A percentile compares a stretch with the other conserved stretches of the same genome.
Conservation (phyloP, 2,888 invertebrate genomes). For the Lochmaea crataegi region DNA sequence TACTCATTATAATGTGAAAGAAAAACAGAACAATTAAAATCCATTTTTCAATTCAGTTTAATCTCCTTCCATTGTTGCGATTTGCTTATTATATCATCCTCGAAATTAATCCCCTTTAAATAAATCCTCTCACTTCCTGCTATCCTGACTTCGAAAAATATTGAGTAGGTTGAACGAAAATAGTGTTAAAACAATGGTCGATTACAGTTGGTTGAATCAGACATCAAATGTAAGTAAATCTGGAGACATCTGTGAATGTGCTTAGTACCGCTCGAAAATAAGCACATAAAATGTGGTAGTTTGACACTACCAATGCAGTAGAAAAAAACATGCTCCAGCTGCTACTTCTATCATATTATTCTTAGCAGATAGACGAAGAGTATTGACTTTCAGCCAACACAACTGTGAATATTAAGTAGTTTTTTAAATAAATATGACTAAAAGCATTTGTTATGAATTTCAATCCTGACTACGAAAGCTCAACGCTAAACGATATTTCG, state of each 20-base stretch:
- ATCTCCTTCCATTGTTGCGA: too few relatives aligned
- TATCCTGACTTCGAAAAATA: neutral
- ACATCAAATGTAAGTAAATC: conserved; percentile 48
- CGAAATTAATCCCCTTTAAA: neutral
- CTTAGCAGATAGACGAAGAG: conserved; percentile 24
- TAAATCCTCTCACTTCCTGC: neutral
- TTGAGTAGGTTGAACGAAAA: conserved; percentile 40
- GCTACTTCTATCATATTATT: conserved; percentile 52
- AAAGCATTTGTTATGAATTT: too few relatives aligned
- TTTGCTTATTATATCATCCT: too few relatives aligned
- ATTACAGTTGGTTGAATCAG: conserved; percentile 52
- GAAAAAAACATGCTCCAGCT: conserved; percentile 53
- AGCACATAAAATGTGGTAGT: conserved; percentile 60
- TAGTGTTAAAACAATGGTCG: conserved; percentile 52
- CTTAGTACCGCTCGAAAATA: conserved; percentile 59
- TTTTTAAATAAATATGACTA: too few relatives aligned
- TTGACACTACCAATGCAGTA: conserved; percentile 58
- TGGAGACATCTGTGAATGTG: conserved; percentile 61
- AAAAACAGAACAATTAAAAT: too few relatives aligned
- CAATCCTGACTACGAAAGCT: too few relatives aligned
- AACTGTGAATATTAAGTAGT: too few relatives aligned
- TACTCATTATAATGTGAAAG: too few relatives aligned
- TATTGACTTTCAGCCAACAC: too few relatives aligned
- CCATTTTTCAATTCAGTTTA: too few relatives aligned
- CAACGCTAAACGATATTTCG: conserved; percentile 20